phyloP scores from a whole-genome alignment of 1,140 invertebrate species.

The Mizuhopecten yessoensis region DNA sequence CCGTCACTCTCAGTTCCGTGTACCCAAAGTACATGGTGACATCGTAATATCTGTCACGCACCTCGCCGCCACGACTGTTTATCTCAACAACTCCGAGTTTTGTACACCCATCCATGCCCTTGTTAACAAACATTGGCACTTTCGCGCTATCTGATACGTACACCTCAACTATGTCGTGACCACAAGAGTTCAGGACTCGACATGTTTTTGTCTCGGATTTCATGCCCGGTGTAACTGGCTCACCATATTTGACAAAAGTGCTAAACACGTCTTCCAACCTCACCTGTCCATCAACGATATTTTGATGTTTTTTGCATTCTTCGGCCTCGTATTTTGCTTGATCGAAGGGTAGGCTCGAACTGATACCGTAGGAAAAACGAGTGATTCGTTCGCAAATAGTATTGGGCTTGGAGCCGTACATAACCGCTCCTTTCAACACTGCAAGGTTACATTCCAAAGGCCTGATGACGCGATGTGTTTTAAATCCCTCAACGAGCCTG shows the following conservation, averaged over 20 bases:
- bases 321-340: not conserved
- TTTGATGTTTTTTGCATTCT: not conserved
- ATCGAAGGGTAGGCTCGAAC: not conserved
- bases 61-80: not conserved
- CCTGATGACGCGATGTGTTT: not conserved
- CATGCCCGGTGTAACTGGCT: not conserved
- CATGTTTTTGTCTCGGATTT: not conserved
- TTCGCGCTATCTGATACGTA: not conserved
- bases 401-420: conserved; percentile 46
- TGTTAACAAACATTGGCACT: not conserved
- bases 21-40: conserved; percentile 42
- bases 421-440: conserved; percentile 49
- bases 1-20: conserved; percentile 36
- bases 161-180: not conserved
- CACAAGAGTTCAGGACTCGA: not conserved
- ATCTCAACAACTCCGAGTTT: not conserved
- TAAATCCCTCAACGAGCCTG: not conserved
- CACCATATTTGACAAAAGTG: not conserved
- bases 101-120: not conserved
- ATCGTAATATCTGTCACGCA: not conserved
- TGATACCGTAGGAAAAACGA: not conserved
- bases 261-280: conserved; percentile 20
- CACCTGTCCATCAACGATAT: not conserved
- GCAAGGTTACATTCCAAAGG: not conserved
- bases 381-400: not conserved